Base-by-base conservation (phyloP, 1,140 invertebrate species). In the Gerris buenoi region DNA sequence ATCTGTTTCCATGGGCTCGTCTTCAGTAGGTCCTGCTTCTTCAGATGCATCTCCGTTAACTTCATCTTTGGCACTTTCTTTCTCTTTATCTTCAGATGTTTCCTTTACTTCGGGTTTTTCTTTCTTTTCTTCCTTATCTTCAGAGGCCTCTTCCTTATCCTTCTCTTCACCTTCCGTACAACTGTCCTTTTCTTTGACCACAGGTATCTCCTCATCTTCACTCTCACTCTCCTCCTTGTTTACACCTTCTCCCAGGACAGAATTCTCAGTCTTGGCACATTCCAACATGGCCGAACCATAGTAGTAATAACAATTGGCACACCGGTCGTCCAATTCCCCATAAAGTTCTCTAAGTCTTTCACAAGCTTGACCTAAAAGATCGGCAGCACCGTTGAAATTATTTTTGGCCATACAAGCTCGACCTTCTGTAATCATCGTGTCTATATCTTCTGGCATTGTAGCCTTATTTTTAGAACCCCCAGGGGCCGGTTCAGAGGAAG, bases 201-300 rank as follows among this genome's bases (percentile, higher is more conserved):
- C 68, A 61, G 69, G 67, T 25, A 67, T 68, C 57, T 70, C 65
- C 62, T 68, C 67, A 27, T 74, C 76, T 67, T 80, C 80, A 56
- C 81, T 81, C 62, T 81, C 80, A 2, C 79, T 79, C 10, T 79
- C 79, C 25, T 82, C 79, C 3, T 82, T 80, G 14, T 79, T 81
- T 1, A 77, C 77, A 68, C 79, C 81, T 27, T 77, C 79, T 2
- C 88, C 91, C 2, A 94, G 77, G 1, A 93, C 87, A 33, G 85
- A 88, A 72, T 81, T 84, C 74, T 96, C 91, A 72, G 88, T 84
- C 72, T 92, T 81, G 0, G 89, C 85, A 33, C 93, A 74, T 67
- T 90, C 89, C 23, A 95, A 79, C 2, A 96, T 77, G 2, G 92
- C 85, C 74, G 87, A 86, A 0, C 91, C 90, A 76, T 88, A 88